These are phyloP conservation scores for Drosophila paucipuncta DNA, from an alignment of 2,888 invertebrate species.

Conservation along the genomic window DNA sequence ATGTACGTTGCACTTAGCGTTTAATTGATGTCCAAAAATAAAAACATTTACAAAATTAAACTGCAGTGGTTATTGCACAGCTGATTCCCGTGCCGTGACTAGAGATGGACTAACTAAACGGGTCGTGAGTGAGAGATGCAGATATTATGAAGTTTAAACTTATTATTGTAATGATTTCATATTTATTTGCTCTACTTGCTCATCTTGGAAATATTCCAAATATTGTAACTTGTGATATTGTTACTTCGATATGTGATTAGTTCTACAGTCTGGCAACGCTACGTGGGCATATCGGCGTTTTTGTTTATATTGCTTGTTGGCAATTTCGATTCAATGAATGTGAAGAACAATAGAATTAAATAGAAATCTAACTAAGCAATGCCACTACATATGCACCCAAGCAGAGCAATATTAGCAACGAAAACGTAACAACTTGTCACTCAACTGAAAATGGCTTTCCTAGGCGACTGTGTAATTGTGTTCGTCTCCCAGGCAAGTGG, in stretches of 20 bases:
- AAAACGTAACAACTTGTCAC: constrained; percentile 26
- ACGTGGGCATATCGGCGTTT: constrained; percentile 44
- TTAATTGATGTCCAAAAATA: constrained; percentile 20
- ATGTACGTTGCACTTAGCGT: constrained; percentile 18
- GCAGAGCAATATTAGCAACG: constrained; percentile 2
- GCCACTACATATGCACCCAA: constrained; percentile 34
- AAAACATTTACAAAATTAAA: constrained; percentile 22
- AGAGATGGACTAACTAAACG: constrained; percentile 8
- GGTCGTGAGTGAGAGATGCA: too few species aligned
- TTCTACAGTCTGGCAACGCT: constrained; percentile 29
- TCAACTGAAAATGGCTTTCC: constrained; percentile 89
- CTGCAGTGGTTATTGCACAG: constrained; percentile 30
- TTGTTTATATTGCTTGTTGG: constrained; percentile 74
- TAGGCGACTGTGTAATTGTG: constrained; percentile 93
- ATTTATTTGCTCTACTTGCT: not conserved
- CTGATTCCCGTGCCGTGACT: constrained; percentile 29
- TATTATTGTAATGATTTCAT: not conserved
- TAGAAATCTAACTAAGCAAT: constrained; percentile 48
- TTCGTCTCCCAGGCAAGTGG: constrained; percentile 91
- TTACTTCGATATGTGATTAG: constrained; percentile 7
- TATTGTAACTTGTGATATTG: not conserved
- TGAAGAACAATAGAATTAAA: constrained; percentile 20
- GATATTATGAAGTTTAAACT: not conserved
- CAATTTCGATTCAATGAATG: constrained; percentile 44
- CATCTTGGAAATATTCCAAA: not conserved